Evolutionary conservation across 2,113 vertebrate species (phyloP).

Genomic region (Labeo rohita): DNA sequence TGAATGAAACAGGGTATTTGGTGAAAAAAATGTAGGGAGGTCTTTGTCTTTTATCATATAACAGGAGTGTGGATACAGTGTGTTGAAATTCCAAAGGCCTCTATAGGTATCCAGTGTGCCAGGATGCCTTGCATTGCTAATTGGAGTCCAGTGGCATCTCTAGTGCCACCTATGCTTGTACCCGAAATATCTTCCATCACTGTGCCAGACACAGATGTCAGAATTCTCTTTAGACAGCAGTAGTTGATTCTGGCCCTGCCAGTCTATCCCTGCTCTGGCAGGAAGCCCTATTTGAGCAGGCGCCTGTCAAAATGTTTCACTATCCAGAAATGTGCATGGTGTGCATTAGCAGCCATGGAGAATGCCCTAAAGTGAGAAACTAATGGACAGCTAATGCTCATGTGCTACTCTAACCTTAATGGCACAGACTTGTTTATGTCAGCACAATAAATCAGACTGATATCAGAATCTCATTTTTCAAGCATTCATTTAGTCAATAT

Average conservation of each 20-base stretch:
- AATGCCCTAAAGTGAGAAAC: conserved; percentile 48
- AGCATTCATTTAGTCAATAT: not conserved
- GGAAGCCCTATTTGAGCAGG: conserved; percentile 24
- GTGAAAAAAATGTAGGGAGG: not conserved
- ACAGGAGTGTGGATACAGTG: not conserved
- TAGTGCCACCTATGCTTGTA: conserved; percentile 9
- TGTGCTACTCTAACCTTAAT: conserved; percentile 41
- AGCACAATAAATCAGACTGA: conserved; percentile 4
- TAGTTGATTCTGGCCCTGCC: not conserved
- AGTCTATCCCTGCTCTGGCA: conserved; percentile 4
- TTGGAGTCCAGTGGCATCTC: not conserved
- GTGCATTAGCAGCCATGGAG: conserved; percentile 45
- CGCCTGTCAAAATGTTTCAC: conserved; percentile 18
- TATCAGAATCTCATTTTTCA: conserved; percentile 9
- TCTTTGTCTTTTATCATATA: not conserved
- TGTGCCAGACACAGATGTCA: not conserved
- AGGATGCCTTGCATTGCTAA: not conserved
- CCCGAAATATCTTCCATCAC: conserved; percentile 2
- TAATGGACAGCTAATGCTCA: conserved; percentile 54
- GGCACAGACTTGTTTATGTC: not conserved
- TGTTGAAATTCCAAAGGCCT: not conserved
- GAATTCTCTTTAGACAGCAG: not conserved
- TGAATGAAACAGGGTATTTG: not conserved
- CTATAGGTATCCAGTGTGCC: not conserved
- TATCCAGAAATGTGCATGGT: conserved; percentile 21